These are phyloP conservation scores for Conus canariensis DNA, from an alignment of 2,888 invertebrate genomes.

Conservation along the genomic window DNA sequence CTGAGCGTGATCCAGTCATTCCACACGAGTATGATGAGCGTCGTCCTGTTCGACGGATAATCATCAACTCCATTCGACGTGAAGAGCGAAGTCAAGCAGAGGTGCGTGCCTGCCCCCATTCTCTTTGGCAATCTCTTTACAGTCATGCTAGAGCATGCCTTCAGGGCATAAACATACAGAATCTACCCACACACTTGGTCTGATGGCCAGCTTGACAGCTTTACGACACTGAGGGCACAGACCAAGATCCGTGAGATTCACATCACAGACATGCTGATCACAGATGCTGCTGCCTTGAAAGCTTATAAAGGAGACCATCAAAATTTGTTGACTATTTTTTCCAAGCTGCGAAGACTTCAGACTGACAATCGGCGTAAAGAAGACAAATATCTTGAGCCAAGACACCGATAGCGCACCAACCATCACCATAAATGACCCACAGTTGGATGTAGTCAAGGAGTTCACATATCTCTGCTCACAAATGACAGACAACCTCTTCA, in stretches of 20 bases:
- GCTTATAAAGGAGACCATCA: background rate
- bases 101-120: too few species aligned
- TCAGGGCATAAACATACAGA: too few species aligned
- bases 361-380: background rate
- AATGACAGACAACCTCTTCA: background rate
- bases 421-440: too few species aligned
- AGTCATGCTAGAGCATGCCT: too few species aligned
- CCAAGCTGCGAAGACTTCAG: background rate
- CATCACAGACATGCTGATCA: slow-evolving; percentile 1
- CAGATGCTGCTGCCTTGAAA: background rate
- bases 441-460: too few species aligned
- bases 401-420: background rate
- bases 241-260: slow-evolving; percentile 2
- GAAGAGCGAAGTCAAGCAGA: too few species aligned
- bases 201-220: background rate
- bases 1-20: too few species aligned
- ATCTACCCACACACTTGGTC: too few species aligned
- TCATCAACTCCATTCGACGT: too few species aligned
- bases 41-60: too few species aligned
- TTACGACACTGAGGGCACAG: background rate
- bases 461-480: background rate
- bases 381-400: background rate
- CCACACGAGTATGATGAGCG: too few species aligned
- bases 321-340: background rate
- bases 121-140: too few species aligned